A percentile compares a stretch with the other conserved stretches of the same genome.
These are phyloP conservation scores for Nycteola revayana DNA, from an alignment of 2,888 invertebrate genomes.

Conservation along the genomic window DNA sequence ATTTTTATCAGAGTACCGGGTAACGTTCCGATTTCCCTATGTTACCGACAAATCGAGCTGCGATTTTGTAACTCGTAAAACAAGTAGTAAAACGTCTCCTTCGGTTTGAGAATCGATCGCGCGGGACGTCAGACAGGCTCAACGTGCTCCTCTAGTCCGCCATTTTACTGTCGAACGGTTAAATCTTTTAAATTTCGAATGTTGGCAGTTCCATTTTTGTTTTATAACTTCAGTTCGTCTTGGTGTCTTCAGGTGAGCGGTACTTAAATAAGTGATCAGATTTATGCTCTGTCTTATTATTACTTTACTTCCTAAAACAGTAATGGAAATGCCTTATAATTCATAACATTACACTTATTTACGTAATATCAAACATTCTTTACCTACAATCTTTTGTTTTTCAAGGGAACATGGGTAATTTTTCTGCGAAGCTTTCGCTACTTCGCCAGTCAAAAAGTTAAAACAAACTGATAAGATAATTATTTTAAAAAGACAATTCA, in stretches of 20 bases:
- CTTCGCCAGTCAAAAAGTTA: no score
- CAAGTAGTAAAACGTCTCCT: slow-evolving; percentile 58
- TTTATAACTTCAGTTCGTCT: slow-evolving; percentile 34
- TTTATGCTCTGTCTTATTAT: no score
- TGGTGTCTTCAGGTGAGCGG: slow-evolving; percentile 25
- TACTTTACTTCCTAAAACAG: no score
- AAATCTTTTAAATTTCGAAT: slow-evolving; percentile 60
- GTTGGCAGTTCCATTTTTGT: slow-evolving; percentile 33
- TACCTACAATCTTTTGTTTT: no score
- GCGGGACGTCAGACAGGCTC: slow-evolving; percentile 37
- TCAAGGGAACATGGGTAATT: no score
- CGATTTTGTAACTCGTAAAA: slow-evolving; percentile 62
- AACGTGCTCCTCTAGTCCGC: slow-evolving; percentile 33
- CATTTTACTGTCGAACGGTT: slow-evolving; percentile 46
- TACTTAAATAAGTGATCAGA: no score
- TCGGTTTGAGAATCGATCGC: slow-evolving; percentile 59
- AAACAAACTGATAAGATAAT: no score
- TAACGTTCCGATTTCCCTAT: slow-evolving; percentile 36
- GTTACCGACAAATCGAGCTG: slow-evolving; percentile 46
- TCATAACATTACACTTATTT: no score
- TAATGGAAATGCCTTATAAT: no score
- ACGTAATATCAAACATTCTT: no score
- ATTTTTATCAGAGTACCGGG: slow-evolving; percentile 52
- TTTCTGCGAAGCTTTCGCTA: no score
- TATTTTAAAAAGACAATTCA: no score